Evolutionary conservation across 2,113 vertebrate genomes (phyloP), one percentile per base, ranked within the genome.

Genomic region (Fregata magnificens): DNA sequence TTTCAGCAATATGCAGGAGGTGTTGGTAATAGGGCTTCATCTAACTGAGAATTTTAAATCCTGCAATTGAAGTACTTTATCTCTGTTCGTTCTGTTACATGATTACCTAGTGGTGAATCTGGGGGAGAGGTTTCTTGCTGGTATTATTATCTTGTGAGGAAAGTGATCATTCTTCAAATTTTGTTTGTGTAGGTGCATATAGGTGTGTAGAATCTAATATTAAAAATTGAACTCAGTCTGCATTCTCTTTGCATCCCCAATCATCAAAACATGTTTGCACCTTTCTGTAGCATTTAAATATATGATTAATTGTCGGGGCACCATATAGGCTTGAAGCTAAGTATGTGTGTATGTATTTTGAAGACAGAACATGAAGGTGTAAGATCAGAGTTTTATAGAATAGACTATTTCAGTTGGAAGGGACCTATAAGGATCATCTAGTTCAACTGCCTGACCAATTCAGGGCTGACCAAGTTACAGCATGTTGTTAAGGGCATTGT

Each of bases 401-500:
- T 17, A 45, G 25, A 16, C 12, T 59, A 8, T 47, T 61, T 55
- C 16, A 22, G 20, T 52, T 86, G 61, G 17, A 82, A 65, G 65
- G 22, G 12, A 28, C 36, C n/a, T 40, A 10, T 38, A 45, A 13
- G 2, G 7, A 7, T 86, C 1, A 0, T 9, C 28, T 55, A 28
- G 34, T 80, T 20, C 74, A 52, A 15, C 28, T 82, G 28, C 32
- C 40, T 83, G 59, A 49, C 16, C 24, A 26, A 1, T 32, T 89
- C 24, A 72, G 53, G 44, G 44, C 65, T 69, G 38, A 38, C 28
- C n/a, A 58, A 67, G 50, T 28, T 89, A 36, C 47, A 88, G 9
- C 5, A 9, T 29, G 55, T 38, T 84, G 1, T 44, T 65, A 38
- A 58, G 21, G 25, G 18, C 13, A 31, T 70, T 74, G 44, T 82